Percentiles rank a stretch among this genome's conserved stretches.
Evolutionary conservation across 2,888 invertebrate species (phyloP).

Genomic region (Yponomeuta malinellus): DNA sequence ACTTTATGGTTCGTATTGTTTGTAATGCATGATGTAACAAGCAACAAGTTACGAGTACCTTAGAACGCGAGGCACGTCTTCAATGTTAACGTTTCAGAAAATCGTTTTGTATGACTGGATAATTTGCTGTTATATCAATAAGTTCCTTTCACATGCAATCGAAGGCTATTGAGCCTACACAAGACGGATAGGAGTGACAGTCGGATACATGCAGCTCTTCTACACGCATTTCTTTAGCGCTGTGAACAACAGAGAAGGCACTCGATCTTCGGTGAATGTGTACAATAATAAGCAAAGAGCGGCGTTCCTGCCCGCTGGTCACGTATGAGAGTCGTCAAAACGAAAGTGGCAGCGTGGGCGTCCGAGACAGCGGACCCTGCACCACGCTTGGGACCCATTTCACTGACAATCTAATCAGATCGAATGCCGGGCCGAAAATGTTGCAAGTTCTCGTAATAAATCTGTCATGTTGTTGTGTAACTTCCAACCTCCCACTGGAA

Average conservation of each 20-base stretch:
- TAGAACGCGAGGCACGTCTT: constrained; percentile 10
- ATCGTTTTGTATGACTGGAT: constrained; percentile 11
- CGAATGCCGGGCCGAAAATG: constrained; percentile 19
- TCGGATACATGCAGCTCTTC: constrained; percentile 40
- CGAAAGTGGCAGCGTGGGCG: constrained; percentile 69
- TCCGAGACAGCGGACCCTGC: constrained; percentile 39
- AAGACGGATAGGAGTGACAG: constrained; percentile 50
- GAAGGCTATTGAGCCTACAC: constrained; percentile 40
- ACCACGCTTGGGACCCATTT: constrained; percentile 37
- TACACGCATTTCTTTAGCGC: constrained; percentile 29
- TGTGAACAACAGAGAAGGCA: constrained; percentile 26
- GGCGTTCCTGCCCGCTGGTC: constrained; percentile 49
- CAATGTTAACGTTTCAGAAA: constrained; percentile 14
- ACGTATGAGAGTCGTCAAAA: constrained; percentile 58
- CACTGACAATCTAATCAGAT: constrained; percentile 56
- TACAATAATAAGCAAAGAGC: constrained; percentile 45
- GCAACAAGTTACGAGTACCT: constrained; percentile 1
- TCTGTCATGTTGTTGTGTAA: constrained; percentile 5
- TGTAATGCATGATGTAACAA: constrained; percentile 15
- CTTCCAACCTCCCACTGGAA: background rate
- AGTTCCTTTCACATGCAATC: constrained; percentile 35
- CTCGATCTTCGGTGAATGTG: constrained; percentile 40
- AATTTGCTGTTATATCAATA: constrained; percentile 32
- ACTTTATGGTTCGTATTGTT: constrained; percentile 15
- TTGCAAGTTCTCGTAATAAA: constrained; percentile 4